These are phyloP conservation scores for Bambusicola thoracicus DNA, from an alignment of 2,113 vertebrate species.

Conservation along the genomic window DNA sequence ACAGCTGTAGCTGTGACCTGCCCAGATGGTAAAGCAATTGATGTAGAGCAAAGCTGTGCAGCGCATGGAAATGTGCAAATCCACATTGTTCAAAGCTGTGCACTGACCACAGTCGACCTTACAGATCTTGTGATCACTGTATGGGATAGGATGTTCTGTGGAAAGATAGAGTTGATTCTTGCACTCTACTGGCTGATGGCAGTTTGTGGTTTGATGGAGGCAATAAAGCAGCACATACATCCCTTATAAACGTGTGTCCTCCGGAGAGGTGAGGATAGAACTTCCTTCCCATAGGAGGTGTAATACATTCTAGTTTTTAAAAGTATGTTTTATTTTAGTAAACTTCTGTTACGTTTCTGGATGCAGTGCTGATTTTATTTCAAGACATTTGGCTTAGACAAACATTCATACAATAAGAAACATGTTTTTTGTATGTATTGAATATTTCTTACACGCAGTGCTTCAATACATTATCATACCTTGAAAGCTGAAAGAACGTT, in stretches of 20 bases:
- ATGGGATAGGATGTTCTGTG: background rate
- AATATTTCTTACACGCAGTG: background rate
- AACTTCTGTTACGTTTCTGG: background rate
- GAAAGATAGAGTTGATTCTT: background rate
- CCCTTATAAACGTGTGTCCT: background rate
- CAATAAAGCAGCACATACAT: background rate
- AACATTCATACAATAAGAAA: background rate
- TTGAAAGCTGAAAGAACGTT: background rate
- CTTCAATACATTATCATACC: background rate
- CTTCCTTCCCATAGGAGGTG: background rate
- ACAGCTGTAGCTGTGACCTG: background rate
- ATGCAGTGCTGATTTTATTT: background rate
- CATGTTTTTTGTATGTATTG: background rate
- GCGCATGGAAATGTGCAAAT: background rate
- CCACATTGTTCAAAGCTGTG: background rate
- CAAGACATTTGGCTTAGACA: background rate
- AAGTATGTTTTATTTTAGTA: background rate
- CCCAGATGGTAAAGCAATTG: background rate
- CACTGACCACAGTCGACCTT: background rate
- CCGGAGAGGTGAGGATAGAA: background rate
- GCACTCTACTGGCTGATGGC: background rate
- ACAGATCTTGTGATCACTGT: background rate
- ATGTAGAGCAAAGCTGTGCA: background rate
- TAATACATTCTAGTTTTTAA: background rate
- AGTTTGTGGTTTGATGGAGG: background rate